Conservation (phyloP, 2,888 invertebrate genomes). For the Byasa hedistus region DNA sequence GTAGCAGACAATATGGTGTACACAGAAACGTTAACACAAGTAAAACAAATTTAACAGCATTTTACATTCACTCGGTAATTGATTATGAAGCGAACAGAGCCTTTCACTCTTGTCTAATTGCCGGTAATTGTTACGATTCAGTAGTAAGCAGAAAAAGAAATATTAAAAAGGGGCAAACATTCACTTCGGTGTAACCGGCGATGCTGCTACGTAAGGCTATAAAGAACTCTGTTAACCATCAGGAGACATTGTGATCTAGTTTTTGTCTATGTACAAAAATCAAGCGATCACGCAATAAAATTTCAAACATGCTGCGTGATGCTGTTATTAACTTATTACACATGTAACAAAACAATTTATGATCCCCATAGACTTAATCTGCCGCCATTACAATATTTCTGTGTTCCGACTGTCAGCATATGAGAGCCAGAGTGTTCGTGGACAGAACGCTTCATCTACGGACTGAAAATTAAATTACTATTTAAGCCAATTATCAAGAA, state of each 20-base stretch:
- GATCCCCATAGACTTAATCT: background rate
- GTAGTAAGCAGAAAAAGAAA: background rate
- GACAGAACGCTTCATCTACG: too few relatives aligned
- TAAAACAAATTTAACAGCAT: slow-evolving; percentile 2
- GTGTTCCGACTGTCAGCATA: too few relatives aligned
- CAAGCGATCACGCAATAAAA: background rate
- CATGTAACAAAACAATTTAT: too few relatives aligned
- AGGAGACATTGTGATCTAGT: too few relatives aligned
- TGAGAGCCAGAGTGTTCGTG: too few relatives aligned
- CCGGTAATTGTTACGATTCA: background rate
- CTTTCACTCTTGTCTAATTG: slow-evolving; percentile 24
- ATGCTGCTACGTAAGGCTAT: too few relatives aligned
- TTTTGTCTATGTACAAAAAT: background rate
- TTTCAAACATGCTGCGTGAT: background rate
- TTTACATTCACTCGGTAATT: slow-evolving; percentile 8
- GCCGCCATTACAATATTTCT: too few relatives aligned
- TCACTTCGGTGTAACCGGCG: background rate
- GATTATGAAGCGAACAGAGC: slow-evolving; percentile 4
- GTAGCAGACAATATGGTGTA: background rate
- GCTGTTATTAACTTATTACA: background rate
- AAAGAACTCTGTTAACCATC: too few relatives aligned
- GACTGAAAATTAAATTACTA: background rate
- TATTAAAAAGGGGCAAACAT: background rate
- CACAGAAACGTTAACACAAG: slow-evolving; percentile 1
- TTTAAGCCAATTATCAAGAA: background rate